phyloP scores from a whole-genome alignment of 37 sponge, comb jelly and placozoan species.

The Geodia barretti region DNA sequence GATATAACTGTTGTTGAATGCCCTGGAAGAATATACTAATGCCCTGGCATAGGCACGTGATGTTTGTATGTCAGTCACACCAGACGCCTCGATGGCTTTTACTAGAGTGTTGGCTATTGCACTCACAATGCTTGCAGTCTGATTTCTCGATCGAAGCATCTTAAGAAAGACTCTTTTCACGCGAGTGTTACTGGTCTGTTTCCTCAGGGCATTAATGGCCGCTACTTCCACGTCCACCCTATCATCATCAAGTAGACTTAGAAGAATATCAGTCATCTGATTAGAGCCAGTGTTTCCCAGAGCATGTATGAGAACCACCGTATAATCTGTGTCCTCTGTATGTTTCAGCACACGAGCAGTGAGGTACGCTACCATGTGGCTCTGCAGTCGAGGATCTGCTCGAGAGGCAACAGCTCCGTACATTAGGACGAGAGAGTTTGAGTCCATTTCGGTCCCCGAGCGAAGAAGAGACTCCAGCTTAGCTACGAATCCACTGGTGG shows the following conservation, averaged over 20 bases:
- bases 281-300: slow-evolving; percentile 18
- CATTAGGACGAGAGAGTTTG: background rate
- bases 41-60: background rate
- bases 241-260: background rate
- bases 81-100: background rate
- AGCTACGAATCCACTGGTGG: background rate
- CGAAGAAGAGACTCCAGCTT: background rate
- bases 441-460: background rate
- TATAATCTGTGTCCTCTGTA: background rate
- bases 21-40: background rate
- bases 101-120: background rate
- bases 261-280: background rate
- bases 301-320: slow-evolving; percentile 15
- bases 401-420: background rate
- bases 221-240: slow-evolving; percentile 3
- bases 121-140: background rate
- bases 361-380: background rate
- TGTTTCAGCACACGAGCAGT: background rate
- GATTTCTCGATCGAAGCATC: background rate
- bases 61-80: background rate
- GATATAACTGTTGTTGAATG: background rate
- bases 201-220: slow-evolving; percentile 10
- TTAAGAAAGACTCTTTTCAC: background rate
- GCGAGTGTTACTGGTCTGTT: background rate
- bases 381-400: background rate